Evolutionary conservation across 1,140 invertebrate genomes (phyloP), one percentile per base, ranked within the genome.

Genomic region (Cydia splendana): DNA sequence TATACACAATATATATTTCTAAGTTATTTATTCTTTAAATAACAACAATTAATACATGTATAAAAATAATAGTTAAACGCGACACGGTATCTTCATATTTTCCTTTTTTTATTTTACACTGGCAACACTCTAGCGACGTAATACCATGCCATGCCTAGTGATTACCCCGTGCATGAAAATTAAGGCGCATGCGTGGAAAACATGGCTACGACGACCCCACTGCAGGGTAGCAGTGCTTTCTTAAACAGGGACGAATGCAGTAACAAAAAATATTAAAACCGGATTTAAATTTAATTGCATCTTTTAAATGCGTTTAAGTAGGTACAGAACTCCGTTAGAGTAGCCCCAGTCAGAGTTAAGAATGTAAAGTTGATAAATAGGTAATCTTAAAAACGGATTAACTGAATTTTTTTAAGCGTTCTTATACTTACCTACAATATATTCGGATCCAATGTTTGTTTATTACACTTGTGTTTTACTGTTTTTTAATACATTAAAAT

Each of bases 181-280:
- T 79, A 82, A 67, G 69, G 85, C 91, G 91, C 91, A 92, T 91
- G 91, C 91, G 91, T 81, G 84, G 76, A 90, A 86, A 91, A 89
- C 78, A 91, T 92, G 89, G 88, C n/a, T n/a, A n/a, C 87, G 86
- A 80, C 86, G 86, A 87, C 87, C 88, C 87, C 85, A 87, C 85
- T 90, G 89, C 89, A 87, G 89, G 88, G 88, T 87, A 79, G 80
- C 76, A 79, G 74, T 76, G 67, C 65, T 71, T 53, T 18, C 45
- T 45, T 18, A 0, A 42, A 65, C 87, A 89, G 90, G 82, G 75
- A 76, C 82, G 88, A 20, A 91, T 77, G 89, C 9, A 51, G 71
- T 76, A 24, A 48, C 1, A 24, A 9, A 42, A 24, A 10, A 24
- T 2, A 3, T 18, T 57, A 18, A 2, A 24, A 20, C 20, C 51